These are phyloP conservation scores for Cephonodes hylas DNA, from an alignment of 2,888 invertebrate species.

Conservation along the genomic window DNA sequence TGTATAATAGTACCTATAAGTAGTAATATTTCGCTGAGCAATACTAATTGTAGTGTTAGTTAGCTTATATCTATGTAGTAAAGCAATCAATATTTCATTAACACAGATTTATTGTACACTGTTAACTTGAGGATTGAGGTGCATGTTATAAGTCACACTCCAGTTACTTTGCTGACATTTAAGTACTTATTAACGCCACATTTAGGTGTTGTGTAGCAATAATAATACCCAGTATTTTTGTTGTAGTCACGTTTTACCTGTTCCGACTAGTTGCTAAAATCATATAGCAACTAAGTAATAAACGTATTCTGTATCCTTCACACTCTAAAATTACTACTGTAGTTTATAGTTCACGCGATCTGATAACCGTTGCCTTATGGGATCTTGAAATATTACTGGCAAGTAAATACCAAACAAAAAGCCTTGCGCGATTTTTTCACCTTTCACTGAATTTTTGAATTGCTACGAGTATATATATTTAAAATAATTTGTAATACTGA, in stretches of 20 bases:
- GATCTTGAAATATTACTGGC: background rate
- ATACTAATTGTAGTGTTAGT: no score
- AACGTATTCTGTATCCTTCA: background rate
- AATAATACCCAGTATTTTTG: background rate
- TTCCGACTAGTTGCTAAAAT: background rate
- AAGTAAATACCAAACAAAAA: background rate
- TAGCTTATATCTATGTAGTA: no score
- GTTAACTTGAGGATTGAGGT: background rate
- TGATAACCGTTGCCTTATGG: background rate
- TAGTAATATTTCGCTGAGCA: no score
- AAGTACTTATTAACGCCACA: background rate
- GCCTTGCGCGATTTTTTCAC: background rate
- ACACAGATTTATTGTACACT: background rate
- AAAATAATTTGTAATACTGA: no score
- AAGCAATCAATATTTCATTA: no score
- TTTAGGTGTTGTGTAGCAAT: background rate
- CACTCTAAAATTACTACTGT: background rate
- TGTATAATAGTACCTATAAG: no score
- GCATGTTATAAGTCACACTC: background rate
- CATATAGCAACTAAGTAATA: background rate
- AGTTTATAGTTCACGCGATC: background rate
- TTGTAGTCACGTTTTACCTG: background rate
- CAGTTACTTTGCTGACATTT: constrained; percentile 5
- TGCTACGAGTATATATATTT: no score
- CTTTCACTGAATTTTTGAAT: background rate